phyloP scores from a whole-genome alignment of 2,113 vertebrate genomes.

The Macaca mulatta region DNA sequence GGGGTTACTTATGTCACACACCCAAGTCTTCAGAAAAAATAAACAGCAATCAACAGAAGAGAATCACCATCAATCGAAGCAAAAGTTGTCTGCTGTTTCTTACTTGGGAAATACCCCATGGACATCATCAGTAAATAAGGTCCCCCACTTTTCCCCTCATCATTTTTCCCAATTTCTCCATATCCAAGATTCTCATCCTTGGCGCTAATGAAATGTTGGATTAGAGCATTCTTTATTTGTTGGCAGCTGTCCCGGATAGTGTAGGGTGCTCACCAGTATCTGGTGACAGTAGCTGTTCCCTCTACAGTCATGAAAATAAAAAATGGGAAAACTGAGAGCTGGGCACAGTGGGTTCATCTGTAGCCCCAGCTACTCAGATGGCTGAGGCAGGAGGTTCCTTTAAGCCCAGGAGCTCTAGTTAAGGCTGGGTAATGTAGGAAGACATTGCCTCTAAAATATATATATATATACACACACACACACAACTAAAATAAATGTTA shows the following conservation, averaged over 20 bases:
- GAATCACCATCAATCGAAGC: accelerated
- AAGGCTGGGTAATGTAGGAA: not conserved
- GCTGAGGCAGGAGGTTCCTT: not conserved
- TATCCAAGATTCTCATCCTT: accelerated
- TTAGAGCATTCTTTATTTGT: accelerated
- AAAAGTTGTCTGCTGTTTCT: not conserved
- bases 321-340: not conserved
- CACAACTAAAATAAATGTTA: no score
- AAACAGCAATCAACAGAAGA: not conserved
- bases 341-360: not conserved
- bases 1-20: not conserved
- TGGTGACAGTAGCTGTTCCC: not conserved
- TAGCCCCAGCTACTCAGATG: not conserved
- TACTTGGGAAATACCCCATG: not conserved
- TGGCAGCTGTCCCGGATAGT: not conserved
- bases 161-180: not conserved
- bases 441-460: no score
- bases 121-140: accelerated
- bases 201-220: accelerated
- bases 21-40: not conserved
- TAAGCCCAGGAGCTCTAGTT: not conserved
- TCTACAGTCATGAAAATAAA: not conserved
- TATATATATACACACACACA: no score
- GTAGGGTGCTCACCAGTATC: not conserved
- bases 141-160: accelerated